Conservation (phyloP, 2,888 invertebrate genomes). For the Watsonalla cultraria region DNA sequence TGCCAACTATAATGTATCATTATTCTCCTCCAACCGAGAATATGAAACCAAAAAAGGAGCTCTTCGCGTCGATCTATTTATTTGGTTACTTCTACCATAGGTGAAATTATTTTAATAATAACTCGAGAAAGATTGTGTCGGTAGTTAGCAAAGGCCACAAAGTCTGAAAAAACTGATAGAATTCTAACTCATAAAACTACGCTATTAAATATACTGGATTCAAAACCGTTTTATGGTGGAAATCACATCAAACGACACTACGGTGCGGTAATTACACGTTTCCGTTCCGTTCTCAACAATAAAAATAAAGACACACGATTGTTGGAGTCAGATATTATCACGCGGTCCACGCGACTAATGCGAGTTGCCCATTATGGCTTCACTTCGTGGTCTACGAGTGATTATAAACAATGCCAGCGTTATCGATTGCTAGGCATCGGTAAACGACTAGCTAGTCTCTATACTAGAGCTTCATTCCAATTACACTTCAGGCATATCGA, state of each 20-base stretch:
- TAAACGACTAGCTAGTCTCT: background rate
- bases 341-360: constrained; percentile 32
- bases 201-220: background rate
- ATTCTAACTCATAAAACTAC: no score
- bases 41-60: no score
- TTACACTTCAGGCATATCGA: background rate
- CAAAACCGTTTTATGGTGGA: constrained; percentile 26
- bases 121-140: no score
- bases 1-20: no score
- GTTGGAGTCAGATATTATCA: constrained; percentile 46
- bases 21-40: no score
- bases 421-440: constrained; percentile 39
- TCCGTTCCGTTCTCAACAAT: constrained; percentile 53
- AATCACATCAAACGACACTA: constrained; percentile 34
- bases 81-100: no score
- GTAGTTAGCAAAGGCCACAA: no score
- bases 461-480: background rate
- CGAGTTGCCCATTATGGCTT: constrained; percentile 59
- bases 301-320: constrained; percentile 45
- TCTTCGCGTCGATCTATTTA: no score
- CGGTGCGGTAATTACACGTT: constrained; percentile 47
- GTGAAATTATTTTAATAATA: no score
- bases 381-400: constrained; percentile 38
- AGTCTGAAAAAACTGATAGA: no score
- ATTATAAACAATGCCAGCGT: constrained; percentile 40